Conservation (phyloP, 1,140 invertebrate genomes). For the Lepidurus packardi region DNA sequence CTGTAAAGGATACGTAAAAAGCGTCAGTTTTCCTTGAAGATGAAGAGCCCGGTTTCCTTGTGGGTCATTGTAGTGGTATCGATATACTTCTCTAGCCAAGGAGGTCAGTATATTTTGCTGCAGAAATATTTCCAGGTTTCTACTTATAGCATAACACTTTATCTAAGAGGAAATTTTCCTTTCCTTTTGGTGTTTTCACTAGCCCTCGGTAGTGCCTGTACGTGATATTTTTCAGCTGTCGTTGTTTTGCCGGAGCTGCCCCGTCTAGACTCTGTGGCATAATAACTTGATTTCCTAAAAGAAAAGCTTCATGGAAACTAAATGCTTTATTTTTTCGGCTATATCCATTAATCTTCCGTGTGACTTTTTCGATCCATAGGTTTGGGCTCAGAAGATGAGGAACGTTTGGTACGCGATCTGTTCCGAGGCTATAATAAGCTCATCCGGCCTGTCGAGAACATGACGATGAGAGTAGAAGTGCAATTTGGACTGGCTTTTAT, state of each 20-base stretch:
- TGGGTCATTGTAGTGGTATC: background rate
- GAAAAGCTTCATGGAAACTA: background rate
- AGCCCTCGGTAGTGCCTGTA: background rate
- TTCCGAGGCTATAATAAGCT: constrained; percentile 99
- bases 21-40: background rate
- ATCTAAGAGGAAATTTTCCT: background rate
- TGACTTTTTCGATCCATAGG: constrained; percentile 46
- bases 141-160: no score
- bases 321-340: background rate
- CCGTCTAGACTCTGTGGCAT: background rate
- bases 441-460: constrained; percentile 94
- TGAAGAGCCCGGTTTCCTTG: background rate
- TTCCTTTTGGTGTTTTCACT: background rate
- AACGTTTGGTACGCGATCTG: constrained; percentile 88
- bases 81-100: background rate
- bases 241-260: background rate
- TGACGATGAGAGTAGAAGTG: constrained; percentile 94
- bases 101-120: background rate
- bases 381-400: constrained; percentile 86
- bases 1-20: background rate
- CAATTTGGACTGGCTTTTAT: constrained; percentile 95
- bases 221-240: background rate
- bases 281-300: no score
- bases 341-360: background rate
- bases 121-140: background rate